These are phyloP conservation scores for Dendronephthya gigantea DNA, from an alignment of 64 coral and sea anemone genomes.

Conservation along the genomic window DNA sequence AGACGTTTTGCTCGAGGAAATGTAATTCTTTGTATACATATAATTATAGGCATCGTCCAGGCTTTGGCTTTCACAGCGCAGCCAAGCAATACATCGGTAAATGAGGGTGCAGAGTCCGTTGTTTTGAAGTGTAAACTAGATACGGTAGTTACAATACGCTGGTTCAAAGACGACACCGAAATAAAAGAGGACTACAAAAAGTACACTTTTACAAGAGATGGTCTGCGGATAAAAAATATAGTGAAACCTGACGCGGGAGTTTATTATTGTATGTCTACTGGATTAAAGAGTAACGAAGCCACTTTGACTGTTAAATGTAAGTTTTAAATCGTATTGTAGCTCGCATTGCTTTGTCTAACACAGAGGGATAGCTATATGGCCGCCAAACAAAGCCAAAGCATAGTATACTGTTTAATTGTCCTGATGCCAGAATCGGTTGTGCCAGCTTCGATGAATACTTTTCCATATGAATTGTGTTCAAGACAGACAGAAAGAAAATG, in stretches of 20 bases:
- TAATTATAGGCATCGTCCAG: not conserved
- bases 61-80: not conserved
- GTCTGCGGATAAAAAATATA: not conserved
- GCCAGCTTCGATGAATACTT: not conserved
- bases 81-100: not conserved
- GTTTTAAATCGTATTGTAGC: not conserved
- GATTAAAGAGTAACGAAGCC: not conserved
- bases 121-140: not conserved
- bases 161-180: not conserved
- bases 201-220: not conserved
- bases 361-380: not conserved
- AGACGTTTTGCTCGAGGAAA: not conserved
- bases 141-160: not conserved
- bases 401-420: not conserved
- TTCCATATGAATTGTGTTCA: not conserved
- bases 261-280: not conserved
- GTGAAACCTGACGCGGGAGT: not conserved
- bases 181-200: not conserved
- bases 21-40: not conserved
- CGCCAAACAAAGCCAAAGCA: not conserved
- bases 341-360: not conserved
- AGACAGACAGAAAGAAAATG: not conserved
- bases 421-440: not conserved
- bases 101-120: not conserved
- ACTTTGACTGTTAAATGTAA: not conserved